These are phyloP conservation scores for Mus spicilegus DNA, from an alignment of 2,113 vertebrate species.

Conservation along the genomic window DNA sequence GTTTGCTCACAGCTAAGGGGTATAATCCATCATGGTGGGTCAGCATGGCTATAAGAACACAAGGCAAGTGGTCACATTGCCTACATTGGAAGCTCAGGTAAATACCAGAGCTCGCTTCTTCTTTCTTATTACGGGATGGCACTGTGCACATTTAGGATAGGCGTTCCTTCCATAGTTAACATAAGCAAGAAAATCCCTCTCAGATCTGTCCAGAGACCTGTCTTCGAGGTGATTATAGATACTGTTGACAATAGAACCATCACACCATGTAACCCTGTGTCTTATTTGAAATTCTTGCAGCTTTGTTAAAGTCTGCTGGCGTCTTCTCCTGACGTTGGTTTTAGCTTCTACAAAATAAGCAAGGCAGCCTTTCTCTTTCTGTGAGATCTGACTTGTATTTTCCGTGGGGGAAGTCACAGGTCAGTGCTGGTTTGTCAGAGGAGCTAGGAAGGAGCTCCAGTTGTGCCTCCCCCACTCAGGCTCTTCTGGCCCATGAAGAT, in stretches of 20 bases:
- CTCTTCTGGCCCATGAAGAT: not conserved
- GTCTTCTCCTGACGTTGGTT: not conserved
- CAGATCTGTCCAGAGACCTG: not conserved
- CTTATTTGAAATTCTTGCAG: not conserved
- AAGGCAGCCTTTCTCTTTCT: not conserved
- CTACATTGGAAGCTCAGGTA: not conserved
- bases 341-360: not conserved
- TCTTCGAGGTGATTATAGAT: not conserved
- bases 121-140: not conserved
- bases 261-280: not conserved
- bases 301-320: not conserved
- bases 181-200: not conserved
- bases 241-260: not conserved
- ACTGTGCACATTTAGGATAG: not conserved
- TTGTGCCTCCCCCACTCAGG: fast-evolving
- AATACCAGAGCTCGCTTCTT: not conserved
- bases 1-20: not conserved
- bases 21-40: not conserved
- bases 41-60: not conserved
- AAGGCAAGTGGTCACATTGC: not conserved
- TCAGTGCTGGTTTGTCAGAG: not conserved
- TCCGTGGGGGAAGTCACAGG: fast-evolving
- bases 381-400: not conserved
- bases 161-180: not conserved
- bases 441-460: not conserved